Evolutionary conservation across 2,797 vertebrate genomes (phyloP).

Genomic region (Phoxinus dragarum): DNA sequence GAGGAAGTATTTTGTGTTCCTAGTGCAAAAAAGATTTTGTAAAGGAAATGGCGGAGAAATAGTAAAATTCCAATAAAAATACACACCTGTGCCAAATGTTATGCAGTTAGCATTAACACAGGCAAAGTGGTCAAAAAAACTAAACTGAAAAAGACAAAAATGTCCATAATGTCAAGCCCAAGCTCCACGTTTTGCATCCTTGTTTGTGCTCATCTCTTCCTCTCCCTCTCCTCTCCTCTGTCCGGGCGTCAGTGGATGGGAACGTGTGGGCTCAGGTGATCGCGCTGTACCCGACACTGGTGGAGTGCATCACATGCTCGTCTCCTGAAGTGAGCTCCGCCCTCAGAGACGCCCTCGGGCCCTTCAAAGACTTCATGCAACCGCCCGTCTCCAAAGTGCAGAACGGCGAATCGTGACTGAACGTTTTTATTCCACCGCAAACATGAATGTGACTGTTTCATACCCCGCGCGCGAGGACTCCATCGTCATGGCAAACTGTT

Average conservation of each 20-base stretch:
- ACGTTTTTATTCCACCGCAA: conserved; percentile 62
- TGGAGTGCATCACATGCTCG: conserved; percentile 97
- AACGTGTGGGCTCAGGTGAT: conserved; percentile 98
- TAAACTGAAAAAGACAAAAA: too few relatives aligned
- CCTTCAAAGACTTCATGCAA: conserved; percentile 99
- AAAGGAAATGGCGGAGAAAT: too few relatives aligned
- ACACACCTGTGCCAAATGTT: too few relatives aligned
- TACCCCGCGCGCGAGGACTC: conserved; percentile 50
- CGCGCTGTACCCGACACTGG: conserved; percentile 94
- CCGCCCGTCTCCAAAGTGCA: conserved; percentile 94
- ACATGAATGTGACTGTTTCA: conserved; percentile 78
- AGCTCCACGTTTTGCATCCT: neutral
- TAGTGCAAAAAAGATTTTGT: too few relatives aligned
- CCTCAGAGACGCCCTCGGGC: conserved; percentile 95
- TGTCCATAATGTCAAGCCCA: too few relatives aligned
- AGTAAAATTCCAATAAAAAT: too few relatives aligned
- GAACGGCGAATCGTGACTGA: conserved; percentile 86
- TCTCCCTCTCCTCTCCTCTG: conserved; percentile 19
- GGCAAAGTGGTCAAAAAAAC: too few relatives aligned
- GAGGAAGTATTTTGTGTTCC: too few relatives aligned
- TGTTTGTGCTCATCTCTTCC: neutral
- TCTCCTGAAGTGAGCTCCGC: conserved; percentile 96
- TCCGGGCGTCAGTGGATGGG: conserved; percentile 85
- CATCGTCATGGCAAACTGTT: conserved; percentile 49
- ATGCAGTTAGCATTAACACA: too few relatives aligned